Conservation (phyloP, 2,113 vertebrate species). For the Sciurus niger region DNA sequence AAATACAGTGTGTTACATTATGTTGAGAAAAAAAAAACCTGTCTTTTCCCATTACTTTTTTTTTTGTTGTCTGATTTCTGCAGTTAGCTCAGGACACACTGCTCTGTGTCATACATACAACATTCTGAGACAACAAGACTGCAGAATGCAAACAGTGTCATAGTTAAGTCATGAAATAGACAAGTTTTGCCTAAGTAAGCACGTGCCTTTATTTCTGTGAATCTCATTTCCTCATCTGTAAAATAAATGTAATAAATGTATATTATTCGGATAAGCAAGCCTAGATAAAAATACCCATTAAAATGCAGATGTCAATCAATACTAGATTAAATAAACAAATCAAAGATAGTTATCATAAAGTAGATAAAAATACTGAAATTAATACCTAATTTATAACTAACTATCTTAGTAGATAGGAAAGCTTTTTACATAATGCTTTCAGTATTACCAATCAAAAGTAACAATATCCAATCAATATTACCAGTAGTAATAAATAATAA, state of each 20-base stretch:
- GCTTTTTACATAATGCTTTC: not conserved
- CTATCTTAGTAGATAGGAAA: not conserved
- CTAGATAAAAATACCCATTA: conserved; percentile 1
- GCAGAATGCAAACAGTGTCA: not conserved
- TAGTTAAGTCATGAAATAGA: not conserved
- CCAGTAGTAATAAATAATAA: not conserved
- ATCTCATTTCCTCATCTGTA: not conserved
- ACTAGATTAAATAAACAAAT: not conserved
- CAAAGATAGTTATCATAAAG: not conserved
- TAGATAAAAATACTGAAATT: not conserved
- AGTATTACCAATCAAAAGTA: not conserved
- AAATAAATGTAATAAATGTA: not conserved
- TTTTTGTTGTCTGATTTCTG: not conserved
- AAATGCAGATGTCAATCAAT: not conserved
- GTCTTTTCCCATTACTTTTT: not conserved
- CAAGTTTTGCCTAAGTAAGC: not conserved
- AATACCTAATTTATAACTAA: not conserved
- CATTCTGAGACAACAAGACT: not conserved
- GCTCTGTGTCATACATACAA: not conserved
- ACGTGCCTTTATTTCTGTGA: not conserved
- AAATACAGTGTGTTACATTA: not conserved
- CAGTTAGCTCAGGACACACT: not conserved
- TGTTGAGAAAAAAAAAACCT: not conserved
- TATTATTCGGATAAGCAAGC: not conserved
- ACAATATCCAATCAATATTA: not conserved